Evolutionary conservation across 2,888 invertebrate species (phyloP).

Genomic region (Stenchaetothrips biformis): DNA sequence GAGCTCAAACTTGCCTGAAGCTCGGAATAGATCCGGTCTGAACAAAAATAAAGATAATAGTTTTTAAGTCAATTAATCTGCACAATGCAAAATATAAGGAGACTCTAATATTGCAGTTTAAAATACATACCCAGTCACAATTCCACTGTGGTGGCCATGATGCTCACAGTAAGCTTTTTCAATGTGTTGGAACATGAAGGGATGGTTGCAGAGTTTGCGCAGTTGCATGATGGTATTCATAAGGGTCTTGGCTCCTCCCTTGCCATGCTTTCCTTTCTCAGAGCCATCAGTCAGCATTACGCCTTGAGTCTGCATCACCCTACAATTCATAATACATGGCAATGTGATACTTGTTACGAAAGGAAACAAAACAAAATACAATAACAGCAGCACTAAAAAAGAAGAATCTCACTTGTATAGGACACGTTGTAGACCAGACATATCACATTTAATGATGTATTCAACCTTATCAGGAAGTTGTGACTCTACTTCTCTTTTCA

Average conservation of each 20-base stretch:
- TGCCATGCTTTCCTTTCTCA: conserved; percentile 51
- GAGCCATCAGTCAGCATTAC: conserved; percentile 55
- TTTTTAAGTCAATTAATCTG: neutral
- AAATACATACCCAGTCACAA: conserved; percentile 36
- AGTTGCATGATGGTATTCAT: conserved; percentile 64
- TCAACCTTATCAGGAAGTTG: conserved; percentile 61
- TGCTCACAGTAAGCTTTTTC: conserved; percentile 54
- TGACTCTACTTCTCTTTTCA: conserved; percentile 62
- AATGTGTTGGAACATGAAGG: conserved; percentile 60
- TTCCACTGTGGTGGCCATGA: conserved; percentile 35
- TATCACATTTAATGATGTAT: conserved; percentile 61
- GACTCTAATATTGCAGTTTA: neutral
- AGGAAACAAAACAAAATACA: neutral
- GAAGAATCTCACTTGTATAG: conserved; percentile 45
- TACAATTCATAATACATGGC: conserved; percentile 34
- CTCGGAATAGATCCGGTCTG: conserved; percentile 53
- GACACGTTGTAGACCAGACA: conserved; percentile 56
- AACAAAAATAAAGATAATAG: conserved; percentile 26
- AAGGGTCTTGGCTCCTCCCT: conserved; percentile 52
- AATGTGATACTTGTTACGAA: neutral
- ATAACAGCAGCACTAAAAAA: neutral
- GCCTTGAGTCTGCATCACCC: conserved; percentile 57
- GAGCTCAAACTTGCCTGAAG: conserved; percentile 60
- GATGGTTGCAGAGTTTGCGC: conserved; percentile 61
- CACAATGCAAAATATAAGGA: neutral